These are phyloP conservation scores for Chunga burmeisteri DNA, from an alignment of 2,113 vertebrate genomes.

Conservation along the genomic window DNA sequence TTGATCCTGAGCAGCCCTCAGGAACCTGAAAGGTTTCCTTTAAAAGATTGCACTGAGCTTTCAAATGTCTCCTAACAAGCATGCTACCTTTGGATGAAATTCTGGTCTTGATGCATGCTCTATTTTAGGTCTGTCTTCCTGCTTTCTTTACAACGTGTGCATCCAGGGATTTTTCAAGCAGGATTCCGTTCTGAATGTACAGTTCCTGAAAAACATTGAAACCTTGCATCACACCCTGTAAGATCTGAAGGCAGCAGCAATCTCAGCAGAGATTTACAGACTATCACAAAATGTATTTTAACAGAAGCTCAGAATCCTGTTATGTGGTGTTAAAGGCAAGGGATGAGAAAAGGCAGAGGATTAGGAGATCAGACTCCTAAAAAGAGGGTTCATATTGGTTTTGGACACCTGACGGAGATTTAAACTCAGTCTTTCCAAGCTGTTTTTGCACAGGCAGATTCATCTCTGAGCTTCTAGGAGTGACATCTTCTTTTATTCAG, in stretches of 20 bases:
- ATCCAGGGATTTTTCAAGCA: conserved; percentile 28
- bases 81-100: conserved; percentile 21
- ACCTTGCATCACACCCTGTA: neutral
- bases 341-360: neutral
- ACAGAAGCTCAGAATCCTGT: neutral
- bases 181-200: conserved; percentile 22
- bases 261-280: conserved; percentile 35
- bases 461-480: neutral
- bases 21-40: neutral
- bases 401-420: neutral
- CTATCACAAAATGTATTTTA: conserved; percentile 33
- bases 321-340: neutral
- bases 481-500: neutral
- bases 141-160: neutral
- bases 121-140: conserved; percentile 30
- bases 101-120: conserved; percentile 7
- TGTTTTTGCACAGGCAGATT: conserved; percentile 2
- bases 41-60: neutral
- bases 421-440: neutral
- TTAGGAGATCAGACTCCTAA: conserved; percentile 2
- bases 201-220: conserved; percentile 32
- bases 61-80: conserved; percentile 7
- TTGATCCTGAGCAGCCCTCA: conserved; percentile 4
- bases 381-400: neutral
- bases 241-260: conserved; percentile 19